These are phyloP conservation scores for Enteromius anoplus DNA, from an alignment of 2,797 vertebrate species.

Conservation along the genomic window DNA sequence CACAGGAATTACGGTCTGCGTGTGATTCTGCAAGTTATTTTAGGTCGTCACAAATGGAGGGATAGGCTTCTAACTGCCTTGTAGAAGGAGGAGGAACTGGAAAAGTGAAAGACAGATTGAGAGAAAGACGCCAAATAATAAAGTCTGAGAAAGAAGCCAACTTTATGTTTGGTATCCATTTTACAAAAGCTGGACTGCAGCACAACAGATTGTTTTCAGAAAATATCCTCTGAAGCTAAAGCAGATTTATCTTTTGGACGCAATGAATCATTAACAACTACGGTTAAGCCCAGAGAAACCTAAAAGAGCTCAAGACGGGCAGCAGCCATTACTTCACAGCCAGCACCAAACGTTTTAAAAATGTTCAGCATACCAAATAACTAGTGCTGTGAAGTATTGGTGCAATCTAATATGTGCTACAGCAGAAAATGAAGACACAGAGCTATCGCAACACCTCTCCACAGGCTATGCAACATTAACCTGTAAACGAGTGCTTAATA, in stretches of 20 bases:
- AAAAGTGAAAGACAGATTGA: conserved; percentile 50
- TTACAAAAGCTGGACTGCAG: conserved; percentile 60
- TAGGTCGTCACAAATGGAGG: conserved; percentile 46
- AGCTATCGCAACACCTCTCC: conserved; percentile 12
- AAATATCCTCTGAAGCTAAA: background rate
- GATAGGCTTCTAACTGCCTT: conserved; percentile 67
- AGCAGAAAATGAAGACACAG: conserved; percentile 30
- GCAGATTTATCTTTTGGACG: conserved; percentile 20
- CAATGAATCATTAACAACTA: background rate
- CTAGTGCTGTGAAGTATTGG: conserved; percentile 2
- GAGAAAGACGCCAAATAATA: conserved; percentile 56
- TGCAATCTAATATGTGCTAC: conserved; percentile 9
- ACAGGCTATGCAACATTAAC: conserved; percentile 34
- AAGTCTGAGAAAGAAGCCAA: conserved; percentile 49
- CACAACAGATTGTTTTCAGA: conserved; percentile 28
- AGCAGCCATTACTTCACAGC: conserved; percentile 27
- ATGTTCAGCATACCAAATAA: conserved; percentile 33
- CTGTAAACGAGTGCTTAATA: conserved; percentile 38
- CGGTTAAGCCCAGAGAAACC: background rate
- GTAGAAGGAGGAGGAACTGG: conserved; percentile 50
- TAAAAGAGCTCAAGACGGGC: conserved; percentile 23
- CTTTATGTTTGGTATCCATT: conserved; percentile 71
- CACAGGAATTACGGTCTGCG: conserved; percentile 12
- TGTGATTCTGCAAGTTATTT: conserved; percentile 13
- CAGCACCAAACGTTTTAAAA: background rate